Percentiles rank a stretch among this genome's conserved stretches.
These are phyloP conservation scores for Malurus elegans DNA, from an alignment of 2,113 vertebrate genomes.

Conservation along the genomic window DNA sequence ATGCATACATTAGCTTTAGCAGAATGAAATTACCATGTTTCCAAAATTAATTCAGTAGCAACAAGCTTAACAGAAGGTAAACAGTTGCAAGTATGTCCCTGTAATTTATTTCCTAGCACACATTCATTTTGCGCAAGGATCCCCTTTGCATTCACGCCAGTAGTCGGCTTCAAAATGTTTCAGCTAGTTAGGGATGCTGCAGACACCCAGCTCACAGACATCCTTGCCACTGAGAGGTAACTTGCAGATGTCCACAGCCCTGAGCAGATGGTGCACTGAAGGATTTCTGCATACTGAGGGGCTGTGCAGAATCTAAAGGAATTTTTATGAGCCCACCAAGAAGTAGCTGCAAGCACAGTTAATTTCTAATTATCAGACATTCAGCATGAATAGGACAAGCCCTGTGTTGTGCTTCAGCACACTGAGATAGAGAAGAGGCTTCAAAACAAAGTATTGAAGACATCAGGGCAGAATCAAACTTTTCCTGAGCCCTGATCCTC, in stretches of 20 bases:
- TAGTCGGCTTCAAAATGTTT: neutral
- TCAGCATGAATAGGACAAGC: neutral
- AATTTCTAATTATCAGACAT: slow-evolving; percentile 39
- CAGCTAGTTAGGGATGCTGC: neutral
- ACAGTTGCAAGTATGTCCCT: neutral
- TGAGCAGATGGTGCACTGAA: slow-evolving; percentile 50
- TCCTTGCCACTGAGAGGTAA: slow-evolving; percentile 23
- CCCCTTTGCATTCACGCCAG: neutral
- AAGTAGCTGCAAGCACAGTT: slow-evolving; percentile 43
- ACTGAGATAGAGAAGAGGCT: neutral
- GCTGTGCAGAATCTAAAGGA: slow-evolving; percentile 5
- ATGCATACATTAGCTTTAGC: neutral
- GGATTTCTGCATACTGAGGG: slow-evolving; percentile 29
- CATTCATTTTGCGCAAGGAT: neutral
- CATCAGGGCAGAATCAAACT: neutral
- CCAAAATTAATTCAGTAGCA: neutral
- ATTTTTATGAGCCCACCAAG: slow-evolving; percentile 53
- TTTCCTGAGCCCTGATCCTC: neutral
- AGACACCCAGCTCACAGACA: neutral
- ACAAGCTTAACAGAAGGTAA: neutral
- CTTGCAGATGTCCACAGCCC: slow-evolving; percentile 24
- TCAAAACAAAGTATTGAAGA: neutral
- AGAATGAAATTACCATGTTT: neutral
- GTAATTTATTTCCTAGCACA: slow-evolving; percentile 1
- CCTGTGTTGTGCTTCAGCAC: neutral